Evolutionary conservation across 2,113 vertebrate species (phyloP), one percentile per base, ranked within the genome.

Genomic region (Phylloscopus trochiloides): DNA sequence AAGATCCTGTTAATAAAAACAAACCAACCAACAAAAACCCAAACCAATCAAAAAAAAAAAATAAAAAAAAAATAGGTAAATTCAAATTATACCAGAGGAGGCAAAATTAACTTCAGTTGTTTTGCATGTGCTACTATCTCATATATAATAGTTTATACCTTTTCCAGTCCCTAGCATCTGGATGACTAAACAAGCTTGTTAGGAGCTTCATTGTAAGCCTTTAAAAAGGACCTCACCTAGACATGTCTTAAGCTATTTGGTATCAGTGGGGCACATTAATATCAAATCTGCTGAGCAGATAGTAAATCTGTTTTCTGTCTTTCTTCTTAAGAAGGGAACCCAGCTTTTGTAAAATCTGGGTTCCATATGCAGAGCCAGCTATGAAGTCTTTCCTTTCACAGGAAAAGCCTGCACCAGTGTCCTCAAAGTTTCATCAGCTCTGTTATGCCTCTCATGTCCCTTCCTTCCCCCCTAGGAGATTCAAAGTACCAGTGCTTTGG

Each of bases 341-440:
- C 86, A 95, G 86, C 75, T 96, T 92, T 96, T 75, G 65, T 71
- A 54, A 96, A 97, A 96, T 93, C 96, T 96, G 96, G 92, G 92
- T 95, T 96, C 96, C 96, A 97, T 96, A 97, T 96, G 96, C 94
- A 97, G 88, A 94, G 47, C 43, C 75, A 93, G 92, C 86, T 95
- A 92, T 96, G 90, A 97, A 96, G 68, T 96, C 88, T 92, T 96
- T 97, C 93, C 94, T 97, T 88, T 88, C 79, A 96, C 96, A 96
- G 96, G 95, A 96, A 97, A 94, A 97, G 95, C 78, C 94, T 94
- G 92, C 94, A 83, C 80, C 59, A 51, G 65, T 93, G 93, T 96
- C 96, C 92, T 96, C 79, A 61, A 83, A 96, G 90, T 95, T 96
- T 96, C 90, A 88, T 92, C 90, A 86, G 57, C 66, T 93, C 92